These are phyloP conservation scores for Nestor notabilis DNA, from an alignment of 2,113 vertebrate genomes.

Conservation along the genomic window DNA sequence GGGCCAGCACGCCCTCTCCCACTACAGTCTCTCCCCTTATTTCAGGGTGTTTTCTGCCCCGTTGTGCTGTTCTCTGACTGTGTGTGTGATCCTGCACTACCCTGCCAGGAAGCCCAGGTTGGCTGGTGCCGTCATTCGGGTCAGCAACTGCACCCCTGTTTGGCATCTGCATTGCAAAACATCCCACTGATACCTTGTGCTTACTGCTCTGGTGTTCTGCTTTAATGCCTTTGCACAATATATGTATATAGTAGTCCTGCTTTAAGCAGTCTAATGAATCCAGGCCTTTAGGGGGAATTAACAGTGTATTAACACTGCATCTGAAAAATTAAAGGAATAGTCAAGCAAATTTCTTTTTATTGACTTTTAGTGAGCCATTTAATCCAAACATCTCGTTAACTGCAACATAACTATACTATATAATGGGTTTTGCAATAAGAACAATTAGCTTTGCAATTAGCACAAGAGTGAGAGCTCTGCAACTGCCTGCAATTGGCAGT, in stretches of 20 bases:
- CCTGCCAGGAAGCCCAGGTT: not conserved
- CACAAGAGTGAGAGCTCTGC: conserved; percentile 71
- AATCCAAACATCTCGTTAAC: conserved; percentile 84
- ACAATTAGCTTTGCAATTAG: conserved; percentile 85
- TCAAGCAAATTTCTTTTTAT: conserved; percentile 82
- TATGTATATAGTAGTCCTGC: not conserved
- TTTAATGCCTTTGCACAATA: not conserved
- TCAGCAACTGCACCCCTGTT: not conserved
- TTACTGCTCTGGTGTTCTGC: not conserved
- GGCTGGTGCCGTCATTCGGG: rapidly evolving
- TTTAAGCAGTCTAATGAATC: conserved; percentile 68
- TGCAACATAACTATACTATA: conserved; percentile 75
- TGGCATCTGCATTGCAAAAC: not conserved
- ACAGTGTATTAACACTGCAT: conserved; percentile 65
- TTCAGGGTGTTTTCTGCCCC: not conserved
- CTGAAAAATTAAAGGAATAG: conserved; percentile 79
- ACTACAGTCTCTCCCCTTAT: not conserved
- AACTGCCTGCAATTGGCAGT: conserved; percentile 49
- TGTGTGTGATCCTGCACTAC: not conserved
- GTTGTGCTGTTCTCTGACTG: not conserved
- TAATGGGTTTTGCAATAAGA: conserved; percentile 82
- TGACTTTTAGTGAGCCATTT: conserved; percentile 83
- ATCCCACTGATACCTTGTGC: not conserved
- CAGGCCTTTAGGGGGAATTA: conserved; percentile 68
- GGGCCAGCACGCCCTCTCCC: not conserved